These are phyloP conservation scores for Phyllostomus discolor DNA, from an alignment of 2,113 vertebrate genomes.

Conservation along the genomic window DNA sequence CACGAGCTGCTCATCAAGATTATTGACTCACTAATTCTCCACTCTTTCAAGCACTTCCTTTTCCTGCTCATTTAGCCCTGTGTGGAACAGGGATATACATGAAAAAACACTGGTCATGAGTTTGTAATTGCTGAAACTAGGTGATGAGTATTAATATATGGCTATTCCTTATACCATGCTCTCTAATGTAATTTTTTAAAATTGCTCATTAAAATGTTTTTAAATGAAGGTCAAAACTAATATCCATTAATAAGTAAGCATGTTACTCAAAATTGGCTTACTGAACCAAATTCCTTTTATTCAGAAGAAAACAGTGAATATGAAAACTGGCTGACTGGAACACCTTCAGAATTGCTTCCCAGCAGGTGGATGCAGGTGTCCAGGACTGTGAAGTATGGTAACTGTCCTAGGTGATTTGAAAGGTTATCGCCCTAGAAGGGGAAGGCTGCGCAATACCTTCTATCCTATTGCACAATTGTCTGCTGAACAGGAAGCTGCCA, in stretches of 20 bases:
- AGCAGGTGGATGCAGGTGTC: neutral
- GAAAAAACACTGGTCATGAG: neutral
- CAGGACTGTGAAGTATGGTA: neutral
- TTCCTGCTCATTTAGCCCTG: neutral
- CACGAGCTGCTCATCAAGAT: neutral
- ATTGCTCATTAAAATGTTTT: neutral
- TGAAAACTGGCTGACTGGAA: neutral
- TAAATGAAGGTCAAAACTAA: neutral
- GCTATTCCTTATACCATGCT: neutral
- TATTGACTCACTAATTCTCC: neutral
- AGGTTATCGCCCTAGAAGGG: neutral
- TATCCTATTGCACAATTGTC: slow-evolving; percentile 17
- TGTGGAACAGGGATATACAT: accelerated
- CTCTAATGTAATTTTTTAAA: neutral
- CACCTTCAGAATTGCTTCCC: neutral
- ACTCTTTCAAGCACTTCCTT: too few relatives aligned
- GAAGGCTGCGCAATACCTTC: neutral
- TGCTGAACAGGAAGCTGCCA: slow-evolving; percentile 48
- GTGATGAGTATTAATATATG: neutral
- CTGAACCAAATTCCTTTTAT: too few relatives aligned
- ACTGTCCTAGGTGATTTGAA: slow-evolving; percentile 9
- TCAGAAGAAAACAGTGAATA: neutral
- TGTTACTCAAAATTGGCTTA: neutral
- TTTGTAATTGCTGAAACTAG: neutral
- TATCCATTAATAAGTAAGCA: neutral